phyloP scores from a whole-genome alignment of 2,888 invertebrate genomes.

The Tenodera sinensis region DNA sequence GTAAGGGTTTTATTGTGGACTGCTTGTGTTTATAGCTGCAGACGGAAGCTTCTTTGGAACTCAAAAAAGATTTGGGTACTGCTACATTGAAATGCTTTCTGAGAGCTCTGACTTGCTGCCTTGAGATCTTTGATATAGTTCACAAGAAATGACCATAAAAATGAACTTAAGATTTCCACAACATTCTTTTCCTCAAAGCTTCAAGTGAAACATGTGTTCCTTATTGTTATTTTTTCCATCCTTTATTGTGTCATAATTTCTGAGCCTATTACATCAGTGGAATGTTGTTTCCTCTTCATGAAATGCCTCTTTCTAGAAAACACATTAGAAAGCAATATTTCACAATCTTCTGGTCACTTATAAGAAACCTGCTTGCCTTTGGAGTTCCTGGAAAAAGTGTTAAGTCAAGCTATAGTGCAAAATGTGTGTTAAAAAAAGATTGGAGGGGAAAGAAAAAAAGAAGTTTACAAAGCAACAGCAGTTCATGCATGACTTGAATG shows the following conservation, averaged over 20 bases:
- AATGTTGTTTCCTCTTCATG: not conserved
- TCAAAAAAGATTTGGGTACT: not conserved
- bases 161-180: not conserved
- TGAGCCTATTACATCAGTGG: not conserved
- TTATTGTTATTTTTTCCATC: not conserved
- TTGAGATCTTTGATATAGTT: not conserved
- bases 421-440: not conserved
- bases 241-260: not conserved
- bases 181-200: not conserved
- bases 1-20: conserved; percentile 18
- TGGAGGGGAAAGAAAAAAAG: not conserved
- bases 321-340: not conserved
- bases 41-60: conserved; percentile 7
- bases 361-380: not conserved
- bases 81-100: not conserved
- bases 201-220: not conserved
- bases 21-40: conserved; percentile 3
- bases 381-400: not conserved
- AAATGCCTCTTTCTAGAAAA: not conserved
- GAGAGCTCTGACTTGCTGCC: not conserved
- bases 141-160: not conserved
- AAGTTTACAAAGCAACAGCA: not conserved
- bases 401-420: not conserved
- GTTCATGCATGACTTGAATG: conserved; percentile 5
- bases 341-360: not conserved